These are phyloP conservation scores for Nestor notabilis DNA, from an alignment of 2,113 vertebrate species.

Conservation along the genomic window DNA sequence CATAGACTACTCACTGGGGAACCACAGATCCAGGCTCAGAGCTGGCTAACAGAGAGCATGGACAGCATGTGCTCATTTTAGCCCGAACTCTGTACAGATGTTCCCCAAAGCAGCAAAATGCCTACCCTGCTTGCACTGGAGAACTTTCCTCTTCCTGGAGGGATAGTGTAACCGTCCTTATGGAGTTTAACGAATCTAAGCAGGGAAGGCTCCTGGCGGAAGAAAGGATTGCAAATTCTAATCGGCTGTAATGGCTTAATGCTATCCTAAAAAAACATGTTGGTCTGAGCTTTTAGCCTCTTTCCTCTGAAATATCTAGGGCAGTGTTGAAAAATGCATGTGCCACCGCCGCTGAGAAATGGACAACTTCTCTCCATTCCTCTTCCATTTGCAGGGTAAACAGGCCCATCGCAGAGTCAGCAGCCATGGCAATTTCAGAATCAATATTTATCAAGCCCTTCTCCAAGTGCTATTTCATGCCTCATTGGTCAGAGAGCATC, in stretches of 20 bases:
- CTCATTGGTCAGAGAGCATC: constrained; percentile 62
- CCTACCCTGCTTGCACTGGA: neutral
- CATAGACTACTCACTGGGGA: neutral
- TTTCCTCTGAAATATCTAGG: constrained; percentile 9
- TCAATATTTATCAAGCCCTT: constrained; percentile 73
- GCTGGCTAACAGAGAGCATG: neutral
- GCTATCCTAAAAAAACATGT: neutral
- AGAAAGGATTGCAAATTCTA: neutral
- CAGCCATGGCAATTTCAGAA: constrained; percentile 62
- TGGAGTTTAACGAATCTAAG: neutral
- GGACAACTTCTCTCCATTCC: constrained; percentile 21
- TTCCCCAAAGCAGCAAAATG: neutral
- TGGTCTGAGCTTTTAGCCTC: neutral
- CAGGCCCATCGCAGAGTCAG: constrained; percentile 53
- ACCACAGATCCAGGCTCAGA: neutral
- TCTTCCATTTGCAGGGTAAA: constrained; percentile 47
- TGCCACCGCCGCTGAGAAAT: constrained; percentile 12
- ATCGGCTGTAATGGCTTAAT: neutral
- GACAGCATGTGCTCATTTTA: neutral
- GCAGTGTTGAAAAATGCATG: constrained; percentile 42
- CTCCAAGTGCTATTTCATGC: constrained; percentile 70
- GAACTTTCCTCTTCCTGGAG: neutral
- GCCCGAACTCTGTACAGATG: fast-evolving
- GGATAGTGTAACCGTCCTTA: neutral
- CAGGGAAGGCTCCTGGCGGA: neutral